Evolutionary conservation across 1,140 invertebrate genomes (phyloP).

Genomic region (Scylla paramamosain): DNA sequence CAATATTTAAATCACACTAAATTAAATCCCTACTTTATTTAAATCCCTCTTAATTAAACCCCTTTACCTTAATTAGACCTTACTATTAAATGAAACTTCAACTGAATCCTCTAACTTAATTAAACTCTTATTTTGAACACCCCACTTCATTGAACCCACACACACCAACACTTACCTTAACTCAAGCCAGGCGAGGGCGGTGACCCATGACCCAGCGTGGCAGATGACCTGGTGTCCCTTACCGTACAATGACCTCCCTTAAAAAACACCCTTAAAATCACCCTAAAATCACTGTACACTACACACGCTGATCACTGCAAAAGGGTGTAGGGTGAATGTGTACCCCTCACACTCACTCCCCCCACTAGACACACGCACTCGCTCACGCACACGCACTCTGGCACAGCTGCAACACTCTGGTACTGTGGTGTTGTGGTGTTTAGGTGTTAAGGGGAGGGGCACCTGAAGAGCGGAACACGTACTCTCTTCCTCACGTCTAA

Average conservation of each 20-base stretch:
- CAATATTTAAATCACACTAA: no score
- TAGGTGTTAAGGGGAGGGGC: neutral
- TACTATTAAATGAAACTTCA: no score
- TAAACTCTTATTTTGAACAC: no score
- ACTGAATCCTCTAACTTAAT: no score
- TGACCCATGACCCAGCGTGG: neutral
- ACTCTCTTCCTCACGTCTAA: neutral
- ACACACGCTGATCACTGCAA: neutral
- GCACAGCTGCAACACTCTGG: neutral
- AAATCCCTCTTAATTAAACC: no score
- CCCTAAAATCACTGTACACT: neutral
- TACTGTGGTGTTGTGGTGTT: neutral
- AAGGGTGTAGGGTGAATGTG: neutral
- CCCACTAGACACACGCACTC: neutral
- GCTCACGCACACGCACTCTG: neutral
- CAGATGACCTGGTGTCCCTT: neutral
- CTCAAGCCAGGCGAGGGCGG: neutral
- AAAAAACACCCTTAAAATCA: neutral
- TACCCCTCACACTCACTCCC: neutral
- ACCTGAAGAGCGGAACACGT: neutral
- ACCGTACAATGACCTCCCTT: no score
- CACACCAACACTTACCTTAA: neutral
- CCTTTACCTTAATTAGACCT: no score
- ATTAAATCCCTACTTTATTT: no score
- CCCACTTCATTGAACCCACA: no score